Percentiles rank a stretch among this genome's conserved stretches.
phyloP scores from a whole-genome alignment of 2,797 vertebrate species.

The Gambusia yucatana region DNA sequence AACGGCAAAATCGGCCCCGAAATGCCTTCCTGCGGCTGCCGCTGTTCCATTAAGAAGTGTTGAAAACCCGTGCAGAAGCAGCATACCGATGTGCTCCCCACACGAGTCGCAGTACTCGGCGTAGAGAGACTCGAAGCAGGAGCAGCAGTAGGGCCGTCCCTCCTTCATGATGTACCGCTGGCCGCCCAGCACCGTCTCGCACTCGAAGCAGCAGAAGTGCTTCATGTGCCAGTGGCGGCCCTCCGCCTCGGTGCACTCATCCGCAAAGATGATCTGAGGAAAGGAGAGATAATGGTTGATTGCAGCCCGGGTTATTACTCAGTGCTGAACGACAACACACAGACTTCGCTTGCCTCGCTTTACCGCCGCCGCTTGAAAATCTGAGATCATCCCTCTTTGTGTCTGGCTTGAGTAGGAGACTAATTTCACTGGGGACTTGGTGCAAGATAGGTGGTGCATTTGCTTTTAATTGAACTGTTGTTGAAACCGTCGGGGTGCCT shows the following conservation, averaged over 20 bases:
- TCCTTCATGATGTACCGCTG: constrained; percentile 99
- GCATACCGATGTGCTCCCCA: constrained; percentile 95
- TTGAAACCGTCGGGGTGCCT: constrained; percentile 46
- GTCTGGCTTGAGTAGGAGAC: constrained; percentile 46
- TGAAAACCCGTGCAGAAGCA: constrained; percentile 30
- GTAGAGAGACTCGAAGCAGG: constrained; percentile 96
- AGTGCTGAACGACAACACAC: constrained; percentile 58
- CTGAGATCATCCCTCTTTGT: constrained; percentile 60
- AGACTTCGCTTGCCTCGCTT: constrained; percentile 28
- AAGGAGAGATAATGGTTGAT: constrained; percentile 49
- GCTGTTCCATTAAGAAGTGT: constrained; percentile 32
- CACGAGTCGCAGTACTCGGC: constrained; percentile 98
- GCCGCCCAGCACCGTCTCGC: constrained; percentile 93
- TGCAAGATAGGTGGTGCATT: constrained; percentile 52
- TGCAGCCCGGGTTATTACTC: constrained; percentile 49
- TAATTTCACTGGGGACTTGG: constrained; percentile 50
- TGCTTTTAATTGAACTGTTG: constrained; percentile 62
- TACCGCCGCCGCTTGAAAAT: constrained; percentile 18
- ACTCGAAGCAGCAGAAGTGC: constrained; percentile 99
- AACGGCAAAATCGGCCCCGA: background rate
- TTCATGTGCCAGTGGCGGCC: constrained; percentile 99
- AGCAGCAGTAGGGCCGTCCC: constrained; percentile 95
- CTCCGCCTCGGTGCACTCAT: constrained; percentile 98
- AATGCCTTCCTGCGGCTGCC: constrained; percentile 14
- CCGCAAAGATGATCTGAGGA: constrained; percentile 94